Base-by-base conservation (phyloP, 2,797 vertebrate genomes). In the Pseudomugil tenellus region DNA sequence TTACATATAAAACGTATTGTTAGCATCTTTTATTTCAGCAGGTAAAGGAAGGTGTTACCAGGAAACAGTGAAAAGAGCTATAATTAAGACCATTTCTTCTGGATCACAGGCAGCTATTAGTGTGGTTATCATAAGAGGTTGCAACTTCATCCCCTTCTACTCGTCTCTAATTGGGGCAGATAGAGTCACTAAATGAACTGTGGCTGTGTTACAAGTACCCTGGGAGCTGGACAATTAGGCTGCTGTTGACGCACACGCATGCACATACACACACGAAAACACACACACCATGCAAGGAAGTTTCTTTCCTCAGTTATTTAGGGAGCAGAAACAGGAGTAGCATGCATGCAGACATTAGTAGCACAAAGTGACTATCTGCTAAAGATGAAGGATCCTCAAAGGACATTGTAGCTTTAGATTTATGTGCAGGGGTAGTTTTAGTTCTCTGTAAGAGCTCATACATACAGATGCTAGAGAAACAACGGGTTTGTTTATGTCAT, bases 111-210 rank as follows among this genome's bases (percentile, higher is more conserved):
- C 67, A 72, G 74, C 77, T 68, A 81, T 86, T 72, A 83, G 58
- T 66, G 75, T 29, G 49, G 55, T 64, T 76, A 76, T 82, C 67
- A 79, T 60, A 76, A 60, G 58, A 70, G 68, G 78, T 51, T 39
- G 69, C 2, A 23, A 67, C 72, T 66, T 79, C 86, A 82, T 82
- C 82, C 64, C 56, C 54, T 56, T 59, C 54, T 65, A 26, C 63
- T 78, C 34, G 43, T 46, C 75, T 61, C 66, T 87, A 89, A 89
- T 88, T 77, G 75, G 77, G 51, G 39, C 75, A 78, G 72, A 83
- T 69, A 74, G 69, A 82, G 56, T 75, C 83, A 62, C 74, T 76
- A 89, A 88, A 89, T 88, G 79, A 86, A 84, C 82, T 88, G 84
- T 86, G 77, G 83, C 81, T 77, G 72, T 76, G 71, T 84, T 81